Conservation (phyloP, 1,140 invertebrate species). For the Apis florea region DNA sequence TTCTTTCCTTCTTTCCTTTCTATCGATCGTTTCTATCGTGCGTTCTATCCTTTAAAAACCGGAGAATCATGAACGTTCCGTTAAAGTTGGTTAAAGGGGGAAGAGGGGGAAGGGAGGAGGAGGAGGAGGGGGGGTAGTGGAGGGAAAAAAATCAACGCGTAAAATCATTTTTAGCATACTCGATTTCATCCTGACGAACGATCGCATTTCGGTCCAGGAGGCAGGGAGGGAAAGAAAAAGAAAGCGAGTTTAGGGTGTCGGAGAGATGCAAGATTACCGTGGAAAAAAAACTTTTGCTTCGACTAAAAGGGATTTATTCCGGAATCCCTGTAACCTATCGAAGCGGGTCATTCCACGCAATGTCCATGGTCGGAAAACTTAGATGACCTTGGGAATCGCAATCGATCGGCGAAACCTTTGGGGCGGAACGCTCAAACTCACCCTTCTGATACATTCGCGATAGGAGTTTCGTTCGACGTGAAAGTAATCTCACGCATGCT, state of each 20-base stretch:
- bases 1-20: not conserved
- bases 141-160: conserved; percentile 2
- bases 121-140: not conserved
- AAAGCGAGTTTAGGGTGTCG: conserved; percentile 44
- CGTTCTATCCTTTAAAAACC: conserved; percentile 50
- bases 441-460: conserved; percentile 54
- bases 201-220: conserved; percentile 51
- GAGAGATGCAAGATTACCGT: conserved; percentile 69
- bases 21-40: not conserved
- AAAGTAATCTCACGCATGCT: conserved; percentile 26
- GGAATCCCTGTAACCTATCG: conserved; percentile 59
- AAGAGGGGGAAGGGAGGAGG: not conserved
- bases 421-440: conserved; percentile 46
- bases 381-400: conserved; percentile 69
- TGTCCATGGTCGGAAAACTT: conserved; percentile 66
- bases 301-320: conserved; percentile 56
- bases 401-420: conserved; percentile 61
- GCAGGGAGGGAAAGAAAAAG: conserved; percentile 16
- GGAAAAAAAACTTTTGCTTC: conserved; percentile 64
- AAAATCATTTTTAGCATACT: conserved; percentile 61
- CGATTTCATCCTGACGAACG: conserved; percentile 69
- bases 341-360: conserved; percentile 64
- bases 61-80: not conserved
- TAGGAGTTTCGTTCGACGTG: conserved; percentile 30
- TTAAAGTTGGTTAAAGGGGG: too few species aligned